A percentile compares a stretch with the other conserved stretches of the same genome.
Conservation (phyloP, 2,888 invertebrate species). For the Parnassius glacialis region DNA sequence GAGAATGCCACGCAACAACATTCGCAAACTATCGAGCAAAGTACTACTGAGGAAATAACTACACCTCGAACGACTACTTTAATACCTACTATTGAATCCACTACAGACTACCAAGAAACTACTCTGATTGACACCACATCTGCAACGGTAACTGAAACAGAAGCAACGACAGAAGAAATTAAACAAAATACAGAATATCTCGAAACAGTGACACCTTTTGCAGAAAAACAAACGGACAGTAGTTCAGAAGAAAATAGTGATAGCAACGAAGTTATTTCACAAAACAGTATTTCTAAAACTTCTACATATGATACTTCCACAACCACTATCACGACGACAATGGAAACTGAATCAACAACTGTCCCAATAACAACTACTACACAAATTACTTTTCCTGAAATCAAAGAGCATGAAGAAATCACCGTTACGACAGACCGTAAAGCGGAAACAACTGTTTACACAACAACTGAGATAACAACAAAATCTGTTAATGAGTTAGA, state of each 20-base stretch:
- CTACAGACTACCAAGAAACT: conserved; percentile 30
- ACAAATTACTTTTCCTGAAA: conserved; percentile 25
- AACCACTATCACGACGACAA: conserved; percentile 34
- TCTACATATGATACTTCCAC: conserved; percentile 32
- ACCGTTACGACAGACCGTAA: conserved; percentile 40
- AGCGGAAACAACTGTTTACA: conserved; percentile 37
- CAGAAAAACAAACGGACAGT: conserved; percentile 38
- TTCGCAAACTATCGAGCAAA: conserved; percentile 29
- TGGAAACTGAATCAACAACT: conserved; percentile 29
- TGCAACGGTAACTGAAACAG: conserved; percentile 41
- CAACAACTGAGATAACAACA: conserved; percentile 44
- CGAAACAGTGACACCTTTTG: conserved; percentile 35
- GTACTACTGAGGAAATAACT: conserved; percentile 37
- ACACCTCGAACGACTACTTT: conserved; percentile 44
- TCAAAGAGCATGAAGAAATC: conserved; percentile 38
- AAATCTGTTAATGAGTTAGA: conserved; percentile 50
- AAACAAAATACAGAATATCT: conserved; percentile 36
- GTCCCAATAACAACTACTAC: background rate
- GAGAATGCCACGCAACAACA: conserved; percentile 42
- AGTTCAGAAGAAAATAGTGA: conserved; percentile 60
- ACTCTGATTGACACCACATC: conserved; percentile 26
- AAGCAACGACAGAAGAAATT: conserved; percentile 46
- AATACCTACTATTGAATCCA: conserved; percentile 30
- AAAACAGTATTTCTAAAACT: conserved; percentile 35
- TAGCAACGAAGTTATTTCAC: conserved; percentile 61